Evolutionary conservation across 2,797 vertebrate genomes (phyloP), one percentile per base, ranked within the genome.

Genomic region (Pogoniulus pusillus): DNA sequence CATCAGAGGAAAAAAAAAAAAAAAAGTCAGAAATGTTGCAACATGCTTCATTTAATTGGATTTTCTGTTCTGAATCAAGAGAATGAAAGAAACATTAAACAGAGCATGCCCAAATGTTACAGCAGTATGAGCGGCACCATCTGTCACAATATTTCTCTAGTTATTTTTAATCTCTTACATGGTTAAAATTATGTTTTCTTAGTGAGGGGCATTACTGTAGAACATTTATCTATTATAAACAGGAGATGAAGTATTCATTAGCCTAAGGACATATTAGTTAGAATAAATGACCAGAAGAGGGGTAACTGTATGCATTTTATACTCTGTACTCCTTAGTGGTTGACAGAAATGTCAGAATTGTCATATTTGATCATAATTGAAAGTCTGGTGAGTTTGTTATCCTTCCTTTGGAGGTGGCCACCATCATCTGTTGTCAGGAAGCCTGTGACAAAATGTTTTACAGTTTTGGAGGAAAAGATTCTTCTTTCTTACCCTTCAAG

Each of bases 81-180:
- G 92, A 87, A 93, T 69, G 77, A 91, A 91, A 93, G 91, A 95
- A 92, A 47, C 85, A 89, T 93, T 95, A 93, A 94, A 84, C 82
- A 88, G 91, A 94, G 96, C 83, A 95, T 93, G 82, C 86, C 85
- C 96, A 95, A 97, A 96, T 95, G 91, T 95, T 97, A 96, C 96
- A 86, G 92, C 89, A 96, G 81, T 83, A 95, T 93, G 94, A 96
- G 85, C 32, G 18, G 89, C 24, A 64, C 96, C 95, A 97, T 97
- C 97, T 97, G 96, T 97, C 95, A 97, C 93, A 96, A 94, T 96
- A 97, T 96, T 97, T 96, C 94, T 96, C 74, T 77, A 91, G 93
- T 92, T 96, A 96, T 96, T 97, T 96, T 97, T 97, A 95, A 96
- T 94, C 87, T 87, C 94, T 85, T 89, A 71, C 88, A 92, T 86